Conservation (phyloP, 2,888 invertebrate genomes). For the Tiliacea citrago region DNA sequence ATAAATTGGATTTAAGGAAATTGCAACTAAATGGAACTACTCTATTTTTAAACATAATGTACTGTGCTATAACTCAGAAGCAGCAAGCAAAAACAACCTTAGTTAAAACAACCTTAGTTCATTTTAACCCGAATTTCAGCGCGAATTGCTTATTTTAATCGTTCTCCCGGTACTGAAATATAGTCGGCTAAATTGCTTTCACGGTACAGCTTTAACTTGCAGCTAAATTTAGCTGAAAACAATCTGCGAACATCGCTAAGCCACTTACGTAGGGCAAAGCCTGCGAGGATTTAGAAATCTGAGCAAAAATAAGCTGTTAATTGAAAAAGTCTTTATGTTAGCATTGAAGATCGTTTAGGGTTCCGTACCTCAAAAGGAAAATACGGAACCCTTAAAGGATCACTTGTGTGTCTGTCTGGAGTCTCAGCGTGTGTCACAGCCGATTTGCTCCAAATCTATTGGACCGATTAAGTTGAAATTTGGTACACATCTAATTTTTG, state of each 20-base stretch:
- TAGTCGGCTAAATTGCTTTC: conserved; percentile 25
- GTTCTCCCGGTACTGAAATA: conserved; percentile 14
- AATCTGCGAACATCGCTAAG: conserved; percentile 54
- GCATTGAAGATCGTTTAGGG: neutral
- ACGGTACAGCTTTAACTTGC: conserved; percentile 21
- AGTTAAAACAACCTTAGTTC: neutral
- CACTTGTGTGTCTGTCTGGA: too few relatives aligned
- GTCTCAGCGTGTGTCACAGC: too few relatives aligned
- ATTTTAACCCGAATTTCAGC: conserved; percentile 17
- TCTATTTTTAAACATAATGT: neutral
- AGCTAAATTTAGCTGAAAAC: conserved; percentile 53
- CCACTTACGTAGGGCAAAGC: conserved; percentile 35
- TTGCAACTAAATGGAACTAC: neutral
- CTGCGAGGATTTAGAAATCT: conserved; percentile 31
- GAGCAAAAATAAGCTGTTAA: conserved; percentile 17
- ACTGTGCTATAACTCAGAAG: neutral
- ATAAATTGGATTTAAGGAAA: neutral
- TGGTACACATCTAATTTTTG: too few relatives aligned
- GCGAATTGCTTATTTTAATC: conserved; percentile 26
- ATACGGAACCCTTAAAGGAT: too few relatives aligned
- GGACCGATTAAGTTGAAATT: too few relatives aligned
- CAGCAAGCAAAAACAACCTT: neutral
- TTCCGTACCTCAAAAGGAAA: too few relatives aligned
- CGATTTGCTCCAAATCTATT: too few relatives aligned
- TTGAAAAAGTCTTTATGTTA: conserved; percentile 21